Percentiles rank a stretch among this genome's conserved stretches.
Evolutionary conservation across 2,113 vertebrate genomes (phyloP).

Genomic region (Chloroceryle aenea): DNA sequence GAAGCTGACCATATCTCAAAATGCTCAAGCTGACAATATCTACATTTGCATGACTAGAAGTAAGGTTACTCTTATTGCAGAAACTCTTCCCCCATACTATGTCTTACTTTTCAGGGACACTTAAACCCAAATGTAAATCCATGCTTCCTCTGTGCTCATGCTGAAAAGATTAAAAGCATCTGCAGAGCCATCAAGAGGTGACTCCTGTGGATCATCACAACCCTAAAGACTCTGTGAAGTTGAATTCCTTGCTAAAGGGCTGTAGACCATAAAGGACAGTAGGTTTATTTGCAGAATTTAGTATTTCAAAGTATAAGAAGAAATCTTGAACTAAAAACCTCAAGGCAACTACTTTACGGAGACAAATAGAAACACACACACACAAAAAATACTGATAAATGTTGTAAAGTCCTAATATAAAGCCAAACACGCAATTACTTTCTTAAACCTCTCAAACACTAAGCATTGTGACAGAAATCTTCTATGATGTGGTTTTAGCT

Average conservation of each 20-base stretch:
- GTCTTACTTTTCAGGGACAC: neutral
- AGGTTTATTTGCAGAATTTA: neutral
- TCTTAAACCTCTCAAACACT: neutral
- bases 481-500: neutral
- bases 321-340: neutral
- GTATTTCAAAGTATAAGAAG: neutral
- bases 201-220: neutral
- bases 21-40: neutral
- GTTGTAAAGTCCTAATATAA: neutral
- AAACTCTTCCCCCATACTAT: neutral
- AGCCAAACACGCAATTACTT: neutral
- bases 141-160: neutral
- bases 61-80: neutral
- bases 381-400: neutral
- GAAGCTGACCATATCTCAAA: neutral
- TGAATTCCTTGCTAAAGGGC: neutral
- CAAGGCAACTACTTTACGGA: neutral
- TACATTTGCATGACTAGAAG: neutral
- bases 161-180: neutral
- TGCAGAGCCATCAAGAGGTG: neutral
- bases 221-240: rapidly evolving
- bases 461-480: neutral
- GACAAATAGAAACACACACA: neutral
- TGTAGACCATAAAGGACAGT: neutral
- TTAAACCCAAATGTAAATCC: neutral